Evolutionary conservation across 2,113 vertebrate species (phyloP).

Genomic region (Cephalopholis sonnerati): DNA sequence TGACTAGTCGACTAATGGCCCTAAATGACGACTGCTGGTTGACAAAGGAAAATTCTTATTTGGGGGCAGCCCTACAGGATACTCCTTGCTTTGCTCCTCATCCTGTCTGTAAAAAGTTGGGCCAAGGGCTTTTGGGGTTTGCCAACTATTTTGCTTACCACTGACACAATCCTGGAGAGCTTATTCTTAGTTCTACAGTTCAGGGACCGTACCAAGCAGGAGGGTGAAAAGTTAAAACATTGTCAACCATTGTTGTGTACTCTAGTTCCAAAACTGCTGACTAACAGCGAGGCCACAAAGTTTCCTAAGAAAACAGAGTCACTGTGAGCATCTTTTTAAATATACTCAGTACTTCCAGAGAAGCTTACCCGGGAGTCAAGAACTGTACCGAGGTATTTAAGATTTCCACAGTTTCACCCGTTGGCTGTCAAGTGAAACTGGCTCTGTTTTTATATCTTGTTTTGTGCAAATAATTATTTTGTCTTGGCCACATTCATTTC

Average conservation of each 20-base stretch:
- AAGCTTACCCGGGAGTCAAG: neutral
- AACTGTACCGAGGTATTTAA: neutral
- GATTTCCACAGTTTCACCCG: neutral
- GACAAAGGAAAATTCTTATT: too few relatives aligned
- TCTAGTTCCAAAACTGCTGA: neutral
- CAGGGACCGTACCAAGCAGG: neutral
- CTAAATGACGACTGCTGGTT: too few relatives aligned
- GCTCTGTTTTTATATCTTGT: neutral
- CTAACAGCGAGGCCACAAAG: neutral
- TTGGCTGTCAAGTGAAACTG: neutral
- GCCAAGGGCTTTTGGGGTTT: neutral
- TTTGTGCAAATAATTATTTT: neutral
- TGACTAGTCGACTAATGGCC: too few relatives aligned
- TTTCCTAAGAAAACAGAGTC: neutral
- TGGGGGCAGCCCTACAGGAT: too few relatives aligned
- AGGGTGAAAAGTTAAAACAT: constrained; percentile 1
- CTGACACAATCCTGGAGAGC: constrained; percentile 2
- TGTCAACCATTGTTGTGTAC: neutral
- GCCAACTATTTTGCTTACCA: neutral
- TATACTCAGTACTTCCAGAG: neutral
- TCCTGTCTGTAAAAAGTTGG: too few relatives aligned
- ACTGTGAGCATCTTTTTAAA: neutral
- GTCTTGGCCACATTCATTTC: neutral
- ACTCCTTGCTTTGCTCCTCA: too few relatives aligned
- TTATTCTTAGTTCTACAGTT: neutral